These are phyloP conservation scores for Neodon shergylaensis DNA, from an alignment of 2,113 vertebrate genomes.

Conservation along the genomic window DNA sequence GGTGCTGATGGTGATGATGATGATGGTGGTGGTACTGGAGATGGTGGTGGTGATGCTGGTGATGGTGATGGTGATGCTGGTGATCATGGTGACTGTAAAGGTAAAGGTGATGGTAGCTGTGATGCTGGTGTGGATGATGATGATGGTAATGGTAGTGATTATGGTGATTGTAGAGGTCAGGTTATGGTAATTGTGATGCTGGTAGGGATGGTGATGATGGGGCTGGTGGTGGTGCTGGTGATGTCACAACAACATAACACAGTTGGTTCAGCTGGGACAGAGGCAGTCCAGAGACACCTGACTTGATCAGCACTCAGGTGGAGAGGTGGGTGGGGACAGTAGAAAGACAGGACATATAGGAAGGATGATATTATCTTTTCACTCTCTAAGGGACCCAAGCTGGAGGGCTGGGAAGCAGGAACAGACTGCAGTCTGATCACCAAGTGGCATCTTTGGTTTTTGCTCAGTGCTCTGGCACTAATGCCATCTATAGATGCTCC, in stretches of 20 bases:
- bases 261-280: neutral
- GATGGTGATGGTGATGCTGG: neutral
- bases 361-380: neutral
- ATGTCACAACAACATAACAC: neutral
- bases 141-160: neutral
- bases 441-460: neutral
- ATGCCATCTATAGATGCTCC: neutral
- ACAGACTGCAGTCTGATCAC: neutral
- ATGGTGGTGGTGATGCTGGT: neutral
- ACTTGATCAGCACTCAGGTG: too few relatives aligned
- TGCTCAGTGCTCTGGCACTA: neutral
- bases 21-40: neutral
- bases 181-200: rapidly evolving
- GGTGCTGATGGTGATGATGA: neutral
- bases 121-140: neutral
- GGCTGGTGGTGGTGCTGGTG: neutral
- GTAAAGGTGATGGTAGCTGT: neutral
- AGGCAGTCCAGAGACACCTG: neutral
- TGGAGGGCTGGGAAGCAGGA: neutral
- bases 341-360: neutral
- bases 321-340: too few relatives aligned
- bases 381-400: neutral
- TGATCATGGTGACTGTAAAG: rapidly evolving
- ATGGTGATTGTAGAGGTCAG: neutral
- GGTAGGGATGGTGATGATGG: neutral